Evolutionary conservation across 2,888 invertebrate species (phyloP).

Genomic region (Phyllotreta striolata): DNA sequence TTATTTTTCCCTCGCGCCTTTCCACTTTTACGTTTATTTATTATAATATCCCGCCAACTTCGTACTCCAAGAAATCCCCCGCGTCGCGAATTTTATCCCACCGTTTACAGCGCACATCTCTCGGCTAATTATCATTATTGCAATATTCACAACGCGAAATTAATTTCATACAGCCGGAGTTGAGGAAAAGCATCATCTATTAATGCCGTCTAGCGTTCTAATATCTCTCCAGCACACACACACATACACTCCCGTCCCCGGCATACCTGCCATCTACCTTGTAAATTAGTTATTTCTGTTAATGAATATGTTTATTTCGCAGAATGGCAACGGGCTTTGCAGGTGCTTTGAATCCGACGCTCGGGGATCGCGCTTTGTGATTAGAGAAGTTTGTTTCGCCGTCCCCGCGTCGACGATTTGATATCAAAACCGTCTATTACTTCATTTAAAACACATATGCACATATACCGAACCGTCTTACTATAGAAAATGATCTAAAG

Average conservation of each 20-base stretch:
- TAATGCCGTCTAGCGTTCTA: slow-evolving; percentile 36
- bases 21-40: background rate
- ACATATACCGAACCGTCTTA: too few relatives aligned
- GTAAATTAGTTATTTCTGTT: slow-evolving; percentile 48
- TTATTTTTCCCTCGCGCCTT: slow-evolving; percentile 4
- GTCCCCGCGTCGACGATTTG: slow-evolving; percentile 14
- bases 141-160: slow-evolving; percentile 45
- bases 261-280: slow-evolving; percentile 36
- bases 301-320: slow-evolving; percentile 49
- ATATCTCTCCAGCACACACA: slow-evolving; percentile 24
- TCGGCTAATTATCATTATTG: slow-evolving; percentile 43
- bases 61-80: too few relatives aligned
- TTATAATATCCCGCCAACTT: too few relatives aligned
- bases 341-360: slow-evolving; percentile 29
- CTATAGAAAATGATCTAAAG: too few relatives aligned
- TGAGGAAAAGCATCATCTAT: slow-evolving; percentile 42
- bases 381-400: slow-evolving; percentile 14
- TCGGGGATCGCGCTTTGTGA: slow-evolving; percentile 27
- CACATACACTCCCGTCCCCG: too few relatives aligned
- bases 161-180: slow-evolving; percentile 40
- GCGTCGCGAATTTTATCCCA: too few relatives aligned
- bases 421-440: slow-evolving; percentile 8
- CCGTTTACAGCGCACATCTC: slow-evolving; percentile 20
- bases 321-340: slow-evolving; percentile 39
- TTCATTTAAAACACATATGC: background rate